Base-by-base conservation (phyloP, 2,797 vertebrate species). In the Crotalus adamanteus region DNA sequence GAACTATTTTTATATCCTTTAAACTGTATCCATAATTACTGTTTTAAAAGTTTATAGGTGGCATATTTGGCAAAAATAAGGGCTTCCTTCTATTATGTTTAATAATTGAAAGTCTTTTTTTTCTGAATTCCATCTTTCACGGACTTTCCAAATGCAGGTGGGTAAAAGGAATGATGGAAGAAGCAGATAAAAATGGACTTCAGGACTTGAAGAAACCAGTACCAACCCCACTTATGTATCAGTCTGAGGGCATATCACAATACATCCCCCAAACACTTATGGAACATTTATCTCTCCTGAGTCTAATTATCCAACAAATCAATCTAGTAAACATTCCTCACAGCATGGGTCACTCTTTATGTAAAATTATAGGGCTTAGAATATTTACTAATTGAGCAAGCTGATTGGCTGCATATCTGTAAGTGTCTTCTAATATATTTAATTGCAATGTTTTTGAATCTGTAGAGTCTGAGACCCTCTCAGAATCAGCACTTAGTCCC, bases 381-480 rank as follows among this genome's bases (percentile, higher is more conserved):
- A 78, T 69, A 53, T 91, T 1, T 47, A 14, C 85, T 90, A 37
- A 73, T 65, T 94, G 92, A 85, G 78, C 88, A 61, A 90, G 88
- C 91, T 89, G 90, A 92, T 37, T 65, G 92, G 63, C 7, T 86
- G 61, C 90, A 96, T 89, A 88, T 86, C 92, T 90, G 90, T 88
- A 90, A 83, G 86, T 92, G 65, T 89, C 93, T 92, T 85, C 73
- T 86, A 90, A 93, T 87, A 85, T 61, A 88, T 89, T 93, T 63
- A 92, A 73, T 91, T 56, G 86, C 91, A 87, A 57, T 93, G 90
- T 90, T 91, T 86, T 90, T 31, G 89, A n/a, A 28, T 37, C 61
- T 92, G 89, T 88, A 60, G 91, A 26, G 60, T 91, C 87, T 85
- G 65, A 92, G 87, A 31, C 18, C 89, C 69, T 92, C 92, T 16